These are phyloP conservation scores for Okamejei kenojei DNA, from an alignment of 2,797 vertebrate species.

Conservation along the genomic window DNA sequence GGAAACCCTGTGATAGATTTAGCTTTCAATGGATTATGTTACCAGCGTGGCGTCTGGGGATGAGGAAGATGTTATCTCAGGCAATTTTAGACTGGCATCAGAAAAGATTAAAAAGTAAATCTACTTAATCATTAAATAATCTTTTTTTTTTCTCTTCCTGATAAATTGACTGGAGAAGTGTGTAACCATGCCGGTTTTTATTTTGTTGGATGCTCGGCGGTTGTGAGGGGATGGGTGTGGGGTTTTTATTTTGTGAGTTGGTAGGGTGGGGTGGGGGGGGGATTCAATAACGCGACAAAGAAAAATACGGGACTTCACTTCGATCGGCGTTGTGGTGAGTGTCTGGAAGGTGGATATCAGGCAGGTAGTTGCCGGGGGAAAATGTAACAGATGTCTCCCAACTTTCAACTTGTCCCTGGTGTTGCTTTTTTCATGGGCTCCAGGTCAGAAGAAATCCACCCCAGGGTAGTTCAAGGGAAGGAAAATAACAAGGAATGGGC, in stretches of 20 bases:
- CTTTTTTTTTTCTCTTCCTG: slow-evolving; percentile 1
- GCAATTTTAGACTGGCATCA: slow-evolving; percentile 35
- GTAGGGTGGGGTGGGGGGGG: background rate
- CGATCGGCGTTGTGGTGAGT: slow-evolving; percentile 42
- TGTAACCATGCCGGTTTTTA: background rate
- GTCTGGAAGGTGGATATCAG: slow-evolving; percentile 49
- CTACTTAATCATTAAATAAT: slow-evolving; percentile 36
- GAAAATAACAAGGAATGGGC: slow-evolving; percentile 77
- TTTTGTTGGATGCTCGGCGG: background rate
- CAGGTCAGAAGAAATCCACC: slow-evolving; percentile 79
- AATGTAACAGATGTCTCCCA: slow-evolving; percentile 67
- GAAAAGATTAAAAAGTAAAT: slow-evolving; percentile 34
- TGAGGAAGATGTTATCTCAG: slow-evolving; percentile 28
- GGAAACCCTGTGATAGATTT: slow-evolving; percentile 21
- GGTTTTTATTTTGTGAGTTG: too few relatives aligned
- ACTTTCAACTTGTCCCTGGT: slow-evolving; percentile 47
- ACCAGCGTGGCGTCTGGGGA: slow-evolving; percentile 31
- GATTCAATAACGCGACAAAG: background rate
- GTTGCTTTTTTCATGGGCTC: slow-evolving; percentile 55
- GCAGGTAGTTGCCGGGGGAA: slow-evolving; percentile 60
- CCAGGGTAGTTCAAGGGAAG: slow-evolving; percentile 78
- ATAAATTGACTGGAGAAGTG: slow-evolving; percentile 6
- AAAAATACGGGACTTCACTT: slow-evolving; percentile 32
- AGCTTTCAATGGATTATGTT: slow-evolving; percentile 36
- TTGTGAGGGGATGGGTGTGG: background rate